Base-by-base conservation (phyloP, 1,140 invertebrate species). In the Drosophila varians region DNA sequence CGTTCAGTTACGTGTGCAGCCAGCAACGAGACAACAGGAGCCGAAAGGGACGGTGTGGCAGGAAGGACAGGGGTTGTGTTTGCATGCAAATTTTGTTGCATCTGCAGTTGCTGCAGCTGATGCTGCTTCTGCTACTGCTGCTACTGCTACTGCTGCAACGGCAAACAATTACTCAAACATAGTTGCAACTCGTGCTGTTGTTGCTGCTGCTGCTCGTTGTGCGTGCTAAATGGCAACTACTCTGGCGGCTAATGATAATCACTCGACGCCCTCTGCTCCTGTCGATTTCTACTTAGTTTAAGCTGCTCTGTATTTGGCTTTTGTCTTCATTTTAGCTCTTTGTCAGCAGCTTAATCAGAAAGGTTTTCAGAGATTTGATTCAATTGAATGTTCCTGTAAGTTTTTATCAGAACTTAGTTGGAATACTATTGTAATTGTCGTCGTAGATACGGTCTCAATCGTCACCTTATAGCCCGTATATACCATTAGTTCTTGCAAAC, bases 151-250 rank as follows among this genome's bases (percentile, higher is more conserved):
- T 71, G 60, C 56, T 40, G 61, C 76, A 68, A 60, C 53, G 43
- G 80, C 80, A 87, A 87, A 86, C 80, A 87, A 86, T 86, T 86
- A 86, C 73, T 86, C 77, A 87, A 82, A 87, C 82, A 86, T 87
- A 87, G 80, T 86, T 77, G 77, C 82, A 76, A 53, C 64, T 77
- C 74, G 55, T 56, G 23, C 45, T 62, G 28, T 7, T 28, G 25
- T 86, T 86, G 82, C 86, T 74, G 77, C 77, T 69, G 53, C 60
- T 77, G 78, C 52, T 73, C 68, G 68, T 82, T 82, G 82, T 86
- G 82, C 80, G 77, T 87, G 82, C 76, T 77, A 80, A 86, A 86
- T 87, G 82, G 82, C 68, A 74, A 77, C 82, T 69, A 66, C 65
- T 77, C 80, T 69, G 77, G 55, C 62, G 77, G 72, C 77, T 86